Evolutionary conservation across 2,113 vertebrate species (phyloP), one percentile per base, ranked within the genome.

Genomic region (Echinops telfairi): DNA sequence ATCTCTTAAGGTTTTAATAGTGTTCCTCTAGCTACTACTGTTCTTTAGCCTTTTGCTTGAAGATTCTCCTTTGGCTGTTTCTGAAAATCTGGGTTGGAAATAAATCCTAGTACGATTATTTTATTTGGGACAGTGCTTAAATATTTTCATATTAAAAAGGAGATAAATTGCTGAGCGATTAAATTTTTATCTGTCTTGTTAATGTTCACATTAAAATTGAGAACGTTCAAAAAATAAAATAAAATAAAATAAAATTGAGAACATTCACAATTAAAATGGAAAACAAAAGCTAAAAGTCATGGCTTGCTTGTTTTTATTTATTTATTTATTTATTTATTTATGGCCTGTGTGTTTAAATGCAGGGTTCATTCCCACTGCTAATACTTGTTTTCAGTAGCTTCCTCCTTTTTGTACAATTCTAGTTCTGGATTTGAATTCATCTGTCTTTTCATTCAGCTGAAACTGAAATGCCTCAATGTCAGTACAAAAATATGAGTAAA

Each of bases 401-500:
- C 66, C 31, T 93, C 87, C 83, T 94, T 77, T 92, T 66, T 93
- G 57, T 77, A 77, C 71, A 88, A 5, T 91, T 78, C 36, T 19
- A 93, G 38, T 81, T 62, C 85, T 92, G 89, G 19, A 71, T 88
- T 95, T 93, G 86, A 93, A 92, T 89, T 95, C 90, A 81, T 91
- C 57, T 78, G 40, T 86, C 23, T n/a, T 93, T 92, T 81, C 87
- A 95, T 91, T 95, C 90, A 93, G 38, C 57, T 92, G 62, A 95
- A 96, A 83, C 40, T 90, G 79, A 95, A 96, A 84, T 94, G 60
- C 23, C 40, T 94, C 80, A 68, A 93, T 86, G 79, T 89, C 79
- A 88, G 36, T 70, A 83, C 22, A 91, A 87, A 95, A 96, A 90
- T 81, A 95, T 88, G 88, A 96, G 94, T 91, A 90, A 91, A 81